Conservation (phyloP, 2,797 vertebrate species). For the Rhabdomys pumilio region DNA sequence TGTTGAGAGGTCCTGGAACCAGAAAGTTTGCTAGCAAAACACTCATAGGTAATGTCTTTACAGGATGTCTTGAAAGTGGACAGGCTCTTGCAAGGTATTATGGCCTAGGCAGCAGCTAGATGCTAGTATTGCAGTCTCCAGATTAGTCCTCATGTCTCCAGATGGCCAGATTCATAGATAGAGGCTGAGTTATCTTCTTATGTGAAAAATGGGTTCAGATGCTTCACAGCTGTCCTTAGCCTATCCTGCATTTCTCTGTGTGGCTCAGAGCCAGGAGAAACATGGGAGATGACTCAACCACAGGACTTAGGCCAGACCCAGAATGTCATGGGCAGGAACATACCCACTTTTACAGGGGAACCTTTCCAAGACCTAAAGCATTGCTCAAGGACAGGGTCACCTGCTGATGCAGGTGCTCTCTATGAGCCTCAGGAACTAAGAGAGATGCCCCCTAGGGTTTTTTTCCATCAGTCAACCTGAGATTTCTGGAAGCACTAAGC, state of each 20-base stretch:
- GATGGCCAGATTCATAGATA: neutral
- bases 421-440: neutral
- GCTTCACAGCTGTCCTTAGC: neutral
- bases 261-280: neutral
- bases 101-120: neutral
- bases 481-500: neutral
- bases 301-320: neutral
- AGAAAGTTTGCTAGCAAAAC: neutral
- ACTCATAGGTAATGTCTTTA: neutral
- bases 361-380: neutral
- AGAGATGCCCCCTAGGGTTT: neutral
- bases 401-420: neutral
- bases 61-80: neutral
- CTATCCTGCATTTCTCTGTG: neutral
- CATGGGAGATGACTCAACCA: neutral
- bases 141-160: neutral
- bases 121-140: neutral
- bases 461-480: neutral
- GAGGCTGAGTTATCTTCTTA: neutral
- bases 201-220: neutral
- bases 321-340: neutral
- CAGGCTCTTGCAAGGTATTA: neutral
- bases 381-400: no score
- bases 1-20: neutral
- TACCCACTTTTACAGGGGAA: neutral